Conservation (phyloP, 2,797 vertebrate species). For the Cryptoblepharus egeriae region DNA sequence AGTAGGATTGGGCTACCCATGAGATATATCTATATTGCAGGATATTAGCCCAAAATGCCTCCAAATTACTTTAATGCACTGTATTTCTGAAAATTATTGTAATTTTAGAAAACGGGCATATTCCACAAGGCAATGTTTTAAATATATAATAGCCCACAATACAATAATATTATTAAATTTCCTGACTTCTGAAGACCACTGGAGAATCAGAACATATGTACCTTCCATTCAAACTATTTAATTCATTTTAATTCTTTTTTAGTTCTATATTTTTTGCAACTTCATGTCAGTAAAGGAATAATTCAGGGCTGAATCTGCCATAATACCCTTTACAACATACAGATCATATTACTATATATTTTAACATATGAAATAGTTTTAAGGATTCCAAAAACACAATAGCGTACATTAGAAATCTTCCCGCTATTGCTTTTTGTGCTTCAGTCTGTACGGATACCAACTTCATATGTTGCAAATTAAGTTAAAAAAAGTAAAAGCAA, state of each 20-base stretch:
- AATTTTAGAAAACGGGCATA: background rate
- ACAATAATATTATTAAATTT: background rate
- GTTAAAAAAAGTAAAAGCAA: slow-evolving; percentile 50
- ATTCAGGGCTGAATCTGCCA: slow-evolving; percentile 44
- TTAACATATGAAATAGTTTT: slow-evolving; percentile 39
- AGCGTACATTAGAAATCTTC: slow-evolving; percentile 61
- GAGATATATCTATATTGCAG: background rate
- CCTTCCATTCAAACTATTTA: background rate
- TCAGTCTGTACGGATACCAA: slow-evolving; percentile 44
- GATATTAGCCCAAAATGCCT: slow-evolving; percentile 4
- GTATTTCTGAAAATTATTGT: background rate
- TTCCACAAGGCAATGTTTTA: background rate
- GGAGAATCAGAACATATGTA: background rate
- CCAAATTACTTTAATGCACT: slow-evolving; percentile 33
- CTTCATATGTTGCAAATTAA: slow-evolving; percentile 64
- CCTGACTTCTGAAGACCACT: background rate
- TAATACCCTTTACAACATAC: slow-evolving; percentile 26
- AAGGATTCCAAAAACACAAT: slow-evolving; percentile 56
- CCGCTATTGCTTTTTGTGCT: slow-evolving; percentile 48
- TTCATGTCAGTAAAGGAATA: background rate
- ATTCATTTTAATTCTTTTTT: background rate
- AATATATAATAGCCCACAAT: background rate
- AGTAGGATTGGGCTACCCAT: background rate
- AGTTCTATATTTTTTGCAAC: no score
- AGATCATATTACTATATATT: slow-evolving; percentile 36